Percentiles rank a stretch among this genome's conserved stretches.
Conservation (phyloP, 30 jellyfish, hydroid and myxozoan species). For the Chrysaora quinquecirrha region DNA sequence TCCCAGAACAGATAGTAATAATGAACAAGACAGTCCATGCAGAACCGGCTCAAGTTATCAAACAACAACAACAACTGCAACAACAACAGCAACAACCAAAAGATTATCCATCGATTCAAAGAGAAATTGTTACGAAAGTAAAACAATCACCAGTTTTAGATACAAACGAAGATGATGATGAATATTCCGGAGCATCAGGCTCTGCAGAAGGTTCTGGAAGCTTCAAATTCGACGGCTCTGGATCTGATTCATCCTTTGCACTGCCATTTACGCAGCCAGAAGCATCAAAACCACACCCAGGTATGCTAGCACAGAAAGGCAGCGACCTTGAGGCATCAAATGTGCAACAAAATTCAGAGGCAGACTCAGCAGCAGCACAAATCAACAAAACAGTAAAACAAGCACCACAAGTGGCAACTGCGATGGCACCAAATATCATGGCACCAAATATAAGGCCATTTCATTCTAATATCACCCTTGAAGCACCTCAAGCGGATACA, state of each 20-base stretch:
- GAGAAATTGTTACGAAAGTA: slow-evolving; percentile 20
- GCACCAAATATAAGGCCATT: slow-evolving; percentile 10
- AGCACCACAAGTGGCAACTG: slow-evolving; percentile 15
- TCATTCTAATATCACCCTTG: slow-evolving; percentile 39
- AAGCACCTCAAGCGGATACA: slow-evolving; percentile 45
- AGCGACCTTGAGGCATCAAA: slow-evolving; percentile 17
- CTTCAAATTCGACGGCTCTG: slow-evolving; percentile 56
- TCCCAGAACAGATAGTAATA: slow-evolving; percentile 41
- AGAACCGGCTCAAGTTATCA: neutral
- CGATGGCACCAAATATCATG: slow-evolving; percentile 37
- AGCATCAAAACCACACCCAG: slow-evolving; percentile 54
- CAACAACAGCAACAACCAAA: slow-evolving; percentile 17
- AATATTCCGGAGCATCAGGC: slow-evolving; percentile 72
- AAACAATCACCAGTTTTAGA: neutral
- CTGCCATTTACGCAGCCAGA: slow-evolving; percentile 67
- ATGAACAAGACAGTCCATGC: neutral
- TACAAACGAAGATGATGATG: slow-evolving; percentile 17
- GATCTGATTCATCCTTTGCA: slow-evolving; percentile 63
- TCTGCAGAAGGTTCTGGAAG: slow-evolving; percentile 73
- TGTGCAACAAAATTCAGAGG: slow-evolving; percentile 22
- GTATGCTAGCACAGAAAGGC: slow-evolving; percentile 5
- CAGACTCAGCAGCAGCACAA: neutral
- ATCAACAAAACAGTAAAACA: neutral
- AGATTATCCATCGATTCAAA: slow-evolving; percentile 38
- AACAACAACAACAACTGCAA: slow-evolving; percentile 19